Evolutionary conservation across 2,797 vertebrate genomes (phyloP), one percentile per base, ranked within the genome.

Genomic region (Lagodon rhomboides): DNA sequence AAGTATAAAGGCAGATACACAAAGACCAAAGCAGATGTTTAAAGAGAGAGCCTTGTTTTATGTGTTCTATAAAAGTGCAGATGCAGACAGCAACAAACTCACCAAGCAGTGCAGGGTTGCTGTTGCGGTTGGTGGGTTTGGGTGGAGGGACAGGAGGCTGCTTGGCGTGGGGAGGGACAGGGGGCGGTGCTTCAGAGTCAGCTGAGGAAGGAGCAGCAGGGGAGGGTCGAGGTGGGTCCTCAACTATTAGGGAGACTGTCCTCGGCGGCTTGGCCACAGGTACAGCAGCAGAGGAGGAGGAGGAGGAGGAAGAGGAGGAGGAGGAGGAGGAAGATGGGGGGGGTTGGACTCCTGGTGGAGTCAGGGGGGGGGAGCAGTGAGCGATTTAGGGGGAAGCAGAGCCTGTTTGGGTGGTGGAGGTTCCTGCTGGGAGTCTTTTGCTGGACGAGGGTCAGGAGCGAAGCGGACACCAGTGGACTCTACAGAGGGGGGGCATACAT

Each of bases 81-180:
- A 60, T 27, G 54, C 59, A 62, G 18, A 53, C 0, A 1, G 10
- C 12, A 22, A 72, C 34, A 79, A 74, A 96, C 97, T 97, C 91
- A 99, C 98, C 97, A 82, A 96, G 94, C 8, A 97, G 78, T 22
- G 86, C 68, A 1, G 96, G 94, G 91, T 89, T 98, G 95, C 97
- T 99, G 70, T 96, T 97, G 85, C 97, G 97, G 90, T 97, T 96
- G 89, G 89, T 15, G 11, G 98, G 98, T 88, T 99, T 99, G 77
- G 98, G 98, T 55, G 98, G 98, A 41, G 97, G 98, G 20, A 96
- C 2, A 0, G 98, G 98, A 23, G 97, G 97, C 84, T 97, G 97
- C 90, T 97, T 99, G 89, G 94, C 91, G 2, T 92, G 91, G 79
- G 95, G 92, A 60, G 93, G 93, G 15, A 91, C 47, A 3, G 92